Evolutionary conservation across 2,888 invertebrate species (phyloP), one percentile per base, ranked within the genome.

Genomic region (Mycalesis mineus): DNA sequence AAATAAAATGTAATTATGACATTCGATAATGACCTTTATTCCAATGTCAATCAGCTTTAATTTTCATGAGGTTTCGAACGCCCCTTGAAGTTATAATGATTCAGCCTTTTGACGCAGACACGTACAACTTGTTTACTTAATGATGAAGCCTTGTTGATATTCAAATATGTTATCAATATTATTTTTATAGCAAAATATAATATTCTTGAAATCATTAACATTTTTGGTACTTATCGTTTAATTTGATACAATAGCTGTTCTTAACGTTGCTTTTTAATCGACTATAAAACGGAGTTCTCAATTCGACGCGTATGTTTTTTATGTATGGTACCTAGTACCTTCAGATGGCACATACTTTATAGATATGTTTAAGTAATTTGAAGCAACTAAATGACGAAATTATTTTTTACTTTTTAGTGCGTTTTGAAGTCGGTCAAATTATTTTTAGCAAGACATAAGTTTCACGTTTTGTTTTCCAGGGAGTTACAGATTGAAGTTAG

Each of bases 51-150:
- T 15, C 7, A 6, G 15, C 6, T 47, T 33, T 0, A 31, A 47
- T 17, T 33, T 47, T 47, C 15, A 31, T 47, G 7, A 47, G 8
- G 7, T 33, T 47, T 33, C 31, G 31, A 22, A 9, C 5, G 14
- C 29, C 28, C 28, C 44, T 47, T 31, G 45, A 47, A 47, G 28
- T 47, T 47, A n/a, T 47, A 47, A 55, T 55, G 55, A 55, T 31
- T 55, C 55, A 48, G n/a, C 15, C 17, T 31, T 39, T 40, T 31
- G 29, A 17, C 13, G 42, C 41, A 40, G 31, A 47, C 15, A 40
- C 31, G 40, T 47, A 44, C 44, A 47, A 54, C 44, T 14, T 54
- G 54, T 47, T 54, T 54, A 47, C 37, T 40, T 31, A 47, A 54
- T 54, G 37, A 39, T 39, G 36, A 47, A 45, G 40, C 31, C 29